phyloP scores from a whole-genome alignment of 2,888 invertebrate genomes.

The Orthosia gothica region DNA sequence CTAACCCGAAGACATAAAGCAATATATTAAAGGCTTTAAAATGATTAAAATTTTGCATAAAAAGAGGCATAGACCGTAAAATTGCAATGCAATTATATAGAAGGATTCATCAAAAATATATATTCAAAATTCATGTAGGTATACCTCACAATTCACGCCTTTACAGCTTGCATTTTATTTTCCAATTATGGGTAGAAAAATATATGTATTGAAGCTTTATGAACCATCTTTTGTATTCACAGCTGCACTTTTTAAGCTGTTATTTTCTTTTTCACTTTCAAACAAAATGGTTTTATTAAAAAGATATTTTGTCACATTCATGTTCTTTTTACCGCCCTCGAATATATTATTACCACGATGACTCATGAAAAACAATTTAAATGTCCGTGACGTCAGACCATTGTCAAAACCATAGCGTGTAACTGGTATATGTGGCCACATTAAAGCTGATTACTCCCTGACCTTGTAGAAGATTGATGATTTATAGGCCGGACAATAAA shows the following conservation, averaged over 20 bases:
- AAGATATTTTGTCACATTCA: constrained; percentile 5
- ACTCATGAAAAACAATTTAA: constrained; percentile 57
- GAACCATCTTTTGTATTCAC: background rate
- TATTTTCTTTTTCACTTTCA: background rate
- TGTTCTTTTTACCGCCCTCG: background rate
- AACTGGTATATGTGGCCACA: constrained; percentile 68
- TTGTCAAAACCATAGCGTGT: constrained; percentile 63
- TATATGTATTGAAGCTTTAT: background rate
- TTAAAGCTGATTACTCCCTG: constrained; percentile 74
- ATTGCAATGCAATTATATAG: background rate
- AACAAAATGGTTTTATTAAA: background rate
- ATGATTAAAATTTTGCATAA: too few species aligned
- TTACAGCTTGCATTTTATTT: constrained; percentile 11
- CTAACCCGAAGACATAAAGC: too few species aligned
- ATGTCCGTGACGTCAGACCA: constrained; percentile 56
- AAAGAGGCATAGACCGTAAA: too few species aligned
- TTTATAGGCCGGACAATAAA: constrained; percentile 72
- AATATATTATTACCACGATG: constrained; percentile 32
- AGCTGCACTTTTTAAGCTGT: background rate
- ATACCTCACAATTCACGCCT: constrained; percentile 2
- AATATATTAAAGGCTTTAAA: too few species aligned
- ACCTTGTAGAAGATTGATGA: constrained; percentile 79
- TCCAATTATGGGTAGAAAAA: background rate
- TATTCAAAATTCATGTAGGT: background rate
- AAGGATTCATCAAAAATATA: too few species aligned